A percentile compares a stretch with the other conserved stretches of the same genome.
phyloP scores from a whole-genome alignment of 2,113 vertebrate genomes.

The Conger conger region DNA sequence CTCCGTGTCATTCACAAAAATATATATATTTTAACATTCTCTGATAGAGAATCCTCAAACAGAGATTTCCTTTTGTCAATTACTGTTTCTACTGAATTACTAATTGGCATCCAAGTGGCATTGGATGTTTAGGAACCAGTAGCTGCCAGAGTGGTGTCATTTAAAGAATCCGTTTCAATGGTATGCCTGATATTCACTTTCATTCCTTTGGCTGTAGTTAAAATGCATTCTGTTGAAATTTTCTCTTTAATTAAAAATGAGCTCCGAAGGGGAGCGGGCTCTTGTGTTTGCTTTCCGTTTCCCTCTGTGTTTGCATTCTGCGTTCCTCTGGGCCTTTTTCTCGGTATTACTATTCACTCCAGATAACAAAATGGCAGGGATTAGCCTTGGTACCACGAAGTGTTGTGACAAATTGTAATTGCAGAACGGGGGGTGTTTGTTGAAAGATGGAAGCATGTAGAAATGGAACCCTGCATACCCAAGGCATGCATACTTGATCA shows the following conservation, averaged over 20 bases:
- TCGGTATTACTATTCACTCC: neutral
- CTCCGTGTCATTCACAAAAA: too few species aligned
- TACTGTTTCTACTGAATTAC: too few species aligned
- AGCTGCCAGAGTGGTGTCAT: neutral
- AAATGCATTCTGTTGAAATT: neutral
- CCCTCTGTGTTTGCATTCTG: neutral
- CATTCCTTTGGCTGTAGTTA: neutral
- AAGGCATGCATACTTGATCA: conserved; percentile 2
- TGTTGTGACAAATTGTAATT: neutral
- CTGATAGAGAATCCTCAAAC: too few species aligned
- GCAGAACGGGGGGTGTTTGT: neutral
- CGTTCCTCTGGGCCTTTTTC: neutral
- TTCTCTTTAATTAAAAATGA: neutral
- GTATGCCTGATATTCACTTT: neutral
- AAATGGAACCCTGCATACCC: neutral
- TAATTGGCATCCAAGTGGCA: neutral
- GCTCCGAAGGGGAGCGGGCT: neutral
- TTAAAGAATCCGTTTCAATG: neutral
- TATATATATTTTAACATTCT: too few species aligned
- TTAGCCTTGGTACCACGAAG: neutral
- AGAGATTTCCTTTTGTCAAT: too few species aligned
- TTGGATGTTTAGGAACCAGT: neutral
- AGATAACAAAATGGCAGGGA: neutral
- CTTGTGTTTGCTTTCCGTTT: neutral
- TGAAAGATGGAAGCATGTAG: neutral